Base-by-base conservation (phyloP, 2,888 invertebrate species). In the Scelioninae gen. 1 region DNA sequence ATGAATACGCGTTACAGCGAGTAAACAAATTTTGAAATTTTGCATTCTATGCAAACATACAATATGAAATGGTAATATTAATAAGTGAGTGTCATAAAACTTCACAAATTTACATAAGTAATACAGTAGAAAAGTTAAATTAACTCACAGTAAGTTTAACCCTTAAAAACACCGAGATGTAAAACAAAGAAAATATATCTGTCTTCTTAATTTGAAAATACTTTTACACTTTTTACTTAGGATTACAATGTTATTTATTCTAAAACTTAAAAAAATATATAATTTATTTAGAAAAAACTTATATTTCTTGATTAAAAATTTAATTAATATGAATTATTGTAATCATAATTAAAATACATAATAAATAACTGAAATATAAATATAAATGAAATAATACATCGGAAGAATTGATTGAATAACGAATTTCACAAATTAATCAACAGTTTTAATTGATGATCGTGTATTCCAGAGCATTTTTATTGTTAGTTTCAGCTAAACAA, bases 41-140 rank as follows among this genome's bases (percentile, higher is more conserved):
- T 1, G 10, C 10, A 10, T 38, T 38, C 5, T 6, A 5, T 38
- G 10, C 38, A 38, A 4, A 9, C 5, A 38, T 10, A 5, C 38
- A 38, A 38, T 38, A 38, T 8, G 8, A 34, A 38, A 38, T 38
- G 8, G 8, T 38, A 38, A 38, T 38, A 23, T 4, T 23, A 23
- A 23, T 23, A 23, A 23, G 23, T 1, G 38, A 38, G 38, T 10
- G 10, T 9, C 10, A 38, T 53, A 53, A 32, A 31, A 53, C 13
- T 53, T 32, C 4, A 23, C 29, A 32, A 53, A 53, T 53, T 31
- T 53, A 53, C 32, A 53, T 53, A 53, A 23, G 31, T 31, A 53
- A 53, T 10, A n/a, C 29, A 53, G 53, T 38, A 5, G 38, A 56
- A 34, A 34, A 56, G 38, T 56, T 56, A 56, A 38, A 56, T 56